Evolutionary conservation across 2,888 invertebrate genomes (phyloP).

Genomic region (Reticulitermes lucifugus): DNA sequence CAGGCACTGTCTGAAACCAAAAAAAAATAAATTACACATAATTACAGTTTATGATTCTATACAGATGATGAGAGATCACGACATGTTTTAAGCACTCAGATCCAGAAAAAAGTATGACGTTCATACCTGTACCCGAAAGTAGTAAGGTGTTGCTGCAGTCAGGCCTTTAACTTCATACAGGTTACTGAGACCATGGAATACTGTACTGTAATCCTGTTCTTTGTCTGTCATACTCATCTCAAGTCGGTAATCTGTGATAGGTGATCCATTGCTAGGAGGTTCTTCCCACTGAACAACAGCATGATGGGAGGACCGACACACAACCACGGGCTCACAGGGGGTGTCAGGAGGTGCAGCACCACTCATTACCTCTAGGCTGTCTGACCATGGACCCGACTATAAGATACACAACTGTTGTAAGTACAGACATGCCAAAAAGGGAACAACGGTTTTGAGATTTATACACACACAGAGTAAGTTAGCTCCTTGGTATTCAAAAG

Average conservation of each 20-base stretch:
- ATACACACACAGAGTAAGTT: too few relatives aligned
- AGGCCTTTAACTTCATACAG: constrained; percentile 78
- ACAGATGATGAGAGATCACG: too few relatives aligned
- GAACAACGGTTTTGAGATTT: too few relatives aligned
- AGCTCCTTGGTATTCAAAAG: too few relatives aligned
- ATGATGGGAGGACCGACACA: constrained; percentile 73
- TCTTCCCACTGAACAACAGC: constrained; percentile 81
- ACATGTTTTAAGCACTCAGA: too few relatives aligned
- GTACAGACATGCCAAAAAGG: too few relatives aligned
- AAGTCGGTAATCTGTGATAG: constrained; percentile 82
- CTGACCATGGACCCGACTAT: constrained; percentile 81
- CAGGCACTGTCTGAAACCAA: too few relatives aligned
- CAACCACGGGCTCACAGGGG: constrained; percentile 71
- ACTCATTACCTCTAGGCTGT: constrained; percentile 76
- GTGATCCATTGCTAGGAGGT: constrained; percentile 83
- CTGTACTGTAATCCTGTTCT: constrained; percentile 65
- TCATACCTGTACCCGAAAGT: constrained; percentile 75
- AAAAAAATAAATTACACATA: too few relatives aligned
- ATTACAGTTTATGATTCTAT: too few relatives aligned
- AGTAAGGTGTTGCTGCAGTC: constrained; percentile 82
- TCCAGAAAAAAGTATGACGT: background rate
- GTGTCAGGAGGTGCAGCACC: constrained; percentile 86
- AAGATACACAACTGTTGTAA: too few relatives aligned
- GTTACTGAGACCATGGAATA: constrained; percentile 68
- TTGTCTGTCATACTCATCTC: constrained; percentile 71